These are phyloP conservation scores for Dicrurus megarhynchus DNA, from an alignment of 2,113 vertebrate species.

Conservation along the genomic window DNA sequence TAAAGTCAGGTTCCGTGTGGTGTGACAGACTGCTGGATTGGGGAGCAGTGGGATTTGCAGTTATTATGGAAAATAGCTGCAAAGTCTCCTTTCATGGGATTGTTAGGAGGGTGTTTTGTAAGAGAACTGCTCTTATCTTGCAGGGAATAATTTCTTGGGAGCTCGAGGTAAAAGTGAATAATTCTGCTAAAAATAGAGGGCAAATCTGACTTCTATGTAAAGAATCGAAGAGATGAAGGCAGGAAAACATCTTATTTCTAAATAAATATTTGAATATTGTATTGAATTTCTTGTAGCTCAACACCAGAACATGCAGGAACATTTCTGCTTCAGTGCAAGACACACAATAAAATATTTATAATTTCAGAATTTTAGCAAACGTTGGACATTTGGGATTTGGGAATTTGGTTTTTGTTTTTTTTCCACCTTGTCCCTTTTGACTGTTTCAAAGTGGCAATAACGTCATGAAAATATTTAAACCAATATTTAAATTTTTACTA, in stretches of 20 bases:
- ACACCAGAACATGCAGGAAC: neutral
- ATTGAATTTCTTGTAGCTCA: neutral
- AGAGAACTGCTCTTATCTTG: neutral
- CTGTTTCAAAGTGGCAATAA: neutral
- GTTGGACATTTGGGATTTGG: neutral
- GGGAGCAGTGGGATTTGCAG: neutral
- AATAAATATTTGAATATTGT: neutral
- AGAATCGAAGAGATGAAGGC: neutral
- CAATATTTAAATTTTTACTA: neutral
- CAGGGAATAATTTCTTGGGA: neutral
- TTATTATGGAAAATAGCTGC: neutral
- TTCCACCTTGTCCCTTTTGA: neutral
- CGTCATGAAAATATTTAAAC: neutral
- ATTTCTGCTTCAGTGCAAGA: neutral
- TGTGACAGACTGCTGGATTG: neutral
- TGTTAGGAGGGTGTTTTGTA: neutral
- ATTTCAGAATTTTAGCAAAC: neutral
- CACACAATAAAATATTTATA: neutral
- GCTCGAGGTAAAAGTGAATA: neutral
- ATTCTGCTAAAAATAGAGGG: neutral
- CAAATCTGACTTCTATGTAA: neutral
- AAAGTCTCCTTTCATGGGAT: neutral
- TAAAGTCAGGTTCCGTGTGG: neutral
- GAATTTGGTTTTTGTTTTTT: fast-evolving
- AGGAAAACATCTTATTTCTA: neutral